A percentile compares a stretch with the other conserved stretches of the same genome.
These are phyloP conservation scores for Micronycteris hirsuta DNA, from an alignment of 2,113 vertebrate species.

Conservation along the genomic window DNA sequence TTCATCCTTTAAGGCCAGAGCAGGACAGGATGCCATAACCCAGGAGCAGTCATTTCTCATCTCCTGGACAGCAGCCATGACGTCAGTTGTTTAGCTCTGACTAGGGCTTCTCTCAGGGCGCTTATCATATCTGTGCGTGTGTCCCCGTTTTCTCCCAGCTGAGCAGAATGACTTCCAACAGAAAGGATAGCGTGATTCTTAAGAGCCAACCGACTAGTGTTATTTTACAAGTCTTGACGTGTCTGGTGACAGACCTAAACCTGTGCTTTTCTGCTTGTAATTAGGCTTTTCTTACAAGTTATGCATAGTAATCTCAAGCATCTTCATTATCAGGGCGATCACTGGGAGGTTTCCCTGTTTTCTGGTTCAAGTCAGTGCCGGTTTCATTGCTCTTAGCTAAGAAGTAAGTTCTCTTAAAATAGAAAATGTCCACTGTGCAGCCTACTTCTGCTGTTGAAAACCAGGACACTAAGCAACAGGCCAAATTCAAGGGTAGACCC, in stretches of 20 bases:
- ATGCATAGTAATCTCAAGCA: slow-evolving; percentile 59
- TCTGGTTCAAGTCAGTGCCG: slow-evolving; percentile 60
- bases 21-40: neutral
- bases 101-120: neutral
- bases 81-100: neutral
- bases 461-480: neutral
- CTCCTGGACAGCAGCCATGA: neutral
- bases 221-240: slow-evolving; percentile 59
- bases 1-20: neutral
- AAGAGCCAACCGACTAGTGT: neutral
- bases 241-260: slow-evolving; percentile 40
- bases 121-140: neutral
- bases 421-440: neutral
- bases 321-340: slow-evolving; percentile 69
- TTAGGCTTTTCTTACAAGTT: slow-evolving; percentile 62
- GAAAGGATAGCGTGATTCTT: slow-evolving; percentile 28
- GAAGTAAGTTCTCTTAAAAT: slow-evolving; percentile 30
- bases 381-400: slow-evolving; percentile 59
- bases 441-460: neutral
- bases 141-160: neutral
- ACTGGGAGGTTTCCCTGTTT: slow-evolving; percentile 58
- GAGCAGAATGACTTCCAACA: slow-evolving; percentile 35
- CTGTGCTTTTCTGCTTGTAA: slow-evolving; percentile 63
- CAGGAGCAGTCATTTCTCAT: neutral
- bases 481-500: neutral